Evolutionary conservation across 1,140 invertebrate genomes (phyloP).

Genomic region (Pseudomyrmex flavicornis): DNA sequence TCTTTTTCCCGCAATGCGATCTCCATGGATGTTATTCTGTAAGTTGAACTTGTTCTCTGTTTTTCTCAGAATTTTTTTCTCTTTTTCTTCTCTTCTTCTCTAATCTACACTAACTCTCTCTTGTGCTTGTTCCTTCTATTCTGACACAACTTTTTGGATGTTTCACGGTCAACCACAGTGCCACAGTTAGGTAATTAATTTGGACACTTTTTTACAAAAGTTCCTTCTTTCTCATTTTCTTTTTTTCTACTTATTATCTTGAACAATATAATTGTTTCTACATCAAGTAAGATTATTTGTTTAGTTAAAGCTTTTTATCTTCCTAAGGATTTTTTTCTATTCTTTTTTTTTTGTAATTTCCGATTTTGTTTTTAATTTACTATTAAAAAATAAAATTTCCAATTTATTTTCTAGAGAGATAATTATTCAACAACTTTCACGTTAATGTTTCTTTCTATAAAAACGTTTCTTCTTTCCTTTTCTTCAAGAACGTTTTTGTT

Average conservation of each 20-base stretch:
- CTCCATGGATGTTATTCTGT: constrained; percentile 67
- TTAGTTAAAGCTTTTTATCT: too few relatives aligned
- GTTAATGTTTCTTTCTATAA: too few relatives aligned
- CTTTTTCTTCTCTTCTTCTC: constrained; percentile 45
- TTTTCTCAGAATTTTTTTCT: constrained; percentile 14
- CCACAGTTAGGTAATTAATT: constrained; percentile 71
- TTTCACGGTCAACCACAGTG: constrained; percentile 65
- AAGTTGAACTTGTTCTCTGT: constrained; percentile 60
- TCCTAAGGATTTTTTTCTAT: not conserved
- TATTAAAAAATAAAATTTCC: not conserved
- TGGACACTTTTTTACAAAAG: constrained; percentile 19
- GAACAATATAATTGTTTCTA: too few relatives aligned
- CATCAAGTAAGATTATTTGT: too few relatives aligned
- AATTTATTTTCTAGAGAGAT: not conserved
- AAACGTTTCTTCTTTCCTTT: too few relatives aligned
- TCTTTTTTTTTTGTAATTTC: not conserved
- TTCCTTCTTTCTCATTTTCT: not conserved
- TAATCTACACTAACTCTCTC: constrained; percentile 62
- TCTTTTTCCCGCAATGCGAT: constrained; percentile 67
- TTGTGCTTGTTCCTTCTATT: constrained; percentile 61
- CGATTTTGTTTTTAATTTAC: not conserved
- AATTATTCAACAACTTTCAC: not conserved
- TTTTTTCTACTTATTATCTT: not conserved
- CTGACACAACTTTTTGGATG: constrained; percentile 70
- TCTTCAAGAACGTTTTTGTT: not conserved